Evolutionary conservation across 2,797 vertebrate species (phyloP).

Genomic region (Pseudochirops corinnae): DNA sequence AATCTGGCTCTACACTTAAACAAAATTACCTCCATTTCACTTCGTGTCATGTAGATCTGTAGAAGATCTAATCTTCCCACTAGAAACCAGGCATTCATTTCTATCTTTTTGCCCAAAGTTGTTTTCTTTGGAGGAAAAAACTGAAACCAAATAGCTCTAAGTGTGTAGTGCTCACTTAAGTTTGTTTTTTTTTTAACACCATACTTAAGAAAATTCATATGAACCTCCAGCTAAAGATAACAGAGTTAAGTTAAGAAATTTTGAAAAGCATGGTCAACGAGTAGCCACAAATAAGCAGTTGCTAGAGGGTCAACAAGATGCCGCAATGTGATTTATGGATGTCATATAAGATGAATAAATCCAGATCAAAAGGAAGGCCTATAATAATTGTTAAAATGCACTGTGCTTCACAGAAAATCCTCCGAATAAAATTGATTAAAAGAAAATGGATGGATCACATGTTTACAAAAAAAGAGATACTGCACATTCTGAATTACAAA

Average conservation of each 20-base stretch:
- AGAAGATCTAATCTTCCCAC: too few species aligned
- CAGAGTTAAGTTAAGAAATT: slow-evolving; percentile 52
- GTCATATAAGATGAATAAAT: slow-evolving; percentile 61
- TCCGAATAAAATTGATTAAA: slow-evolving; percentile 74
- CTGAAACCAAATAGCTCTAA: slow-evolving; percentile 20
- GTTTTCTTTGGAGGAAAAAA: slow-evolving; percentile 37
- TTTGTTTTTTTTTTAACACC: not conserved
- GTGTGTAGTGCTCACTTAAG: not conserved
- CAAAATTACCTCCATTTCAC: not conserved
- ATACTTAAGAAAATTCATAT: slow-evolving; percentile 15
- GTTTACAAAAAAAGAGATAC: slow-evolving; percentile 74
- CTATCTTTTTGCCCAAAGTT: not conserved
- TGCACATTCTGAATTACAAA: slow-evolving; percentile 63
- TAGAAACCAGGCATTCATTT: slow-evolving; percentile 9
- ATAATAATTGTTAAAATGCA: slow-evolving; percentile 56
- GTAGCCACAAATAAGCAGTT: slow-evolving; percentile 67
- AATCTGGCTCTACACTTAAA: slow-evolving; percentile 8
- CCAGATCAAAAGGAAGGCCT: slow-evolving; percentile 71
- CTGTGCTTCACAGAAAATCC: slow-evolving; percentile 70
- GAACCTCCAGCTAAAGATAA: slow-evolving; percentile 33
- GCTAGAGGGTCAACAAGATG: slow-evolving; percentile 64
- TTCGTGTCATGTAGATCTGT: not conserved
- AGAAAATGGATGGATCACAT: slow-evolving; percentile 75
- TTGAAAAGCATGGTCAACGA: slow-evolving; percentile 48
- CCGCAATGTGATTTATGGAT: slow-evolving; percentile 62